Evolutionary conservation across 2,113 vertebrate genomes (phyloP).

Genomic region (Solea solea): DNA sequence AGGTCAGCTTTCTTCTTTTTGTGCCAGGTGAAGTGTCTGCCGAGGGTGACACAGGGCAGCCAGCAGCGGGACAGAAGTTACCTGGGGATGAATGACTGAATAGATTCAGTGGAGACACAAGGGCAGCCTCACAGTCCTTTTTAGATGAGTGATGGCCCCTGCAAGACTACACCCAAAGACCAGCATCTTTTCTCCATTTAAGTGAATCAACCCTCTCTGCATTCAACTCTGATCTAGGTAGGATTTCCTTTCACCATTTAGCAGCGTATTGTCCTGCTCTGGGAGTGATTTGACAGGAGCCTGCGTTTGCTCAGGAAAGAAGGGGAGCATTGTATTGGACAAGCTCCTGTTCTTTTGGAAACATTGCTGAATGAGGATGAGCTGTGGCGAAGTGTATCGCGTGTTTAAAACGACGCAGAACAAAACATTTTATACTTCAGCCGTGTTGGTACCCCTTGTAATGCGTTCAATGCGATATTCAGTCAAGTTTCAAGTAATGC

Average conservation of each 20-base stretch:
- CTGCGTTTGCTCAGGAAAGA: slow-evolving; percentile 68
- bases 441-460: background rate
- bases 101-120: slow-evolving; percentile 56
- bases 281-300: slow-evolving; percentile 72
- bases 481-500: background rate
- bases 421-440: background rate
- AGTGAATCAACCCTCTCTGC: slow-evolving; percentile 50
- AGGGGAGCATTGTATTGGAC: slow-evolving; percentile 69
- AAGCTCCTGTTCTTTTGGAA: slow-evolving; percentile 60
- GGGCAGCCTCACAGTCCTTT: slow-evolving; percentile 52
- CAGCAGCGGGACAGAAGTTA: slow-evolving; percentile 45
- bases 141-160: slow-evolving; percentile 67
- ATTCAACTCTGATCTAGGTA: slow-evolving; percentile 71
- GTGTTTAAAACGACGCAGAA: slow-evolving; percentile 13
- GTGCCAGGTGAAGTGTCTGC: slow-evolving; percentile 38
- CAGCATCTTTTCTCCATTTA: slow-evolving; percentile 67
- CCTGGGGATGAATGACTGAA: slow-evolving; percentile 55
- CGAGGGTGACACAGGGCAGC: slow-evolving; percentile 70
- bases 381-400: slow-evolving; percentile 13
- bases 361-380: slow-evolving; percentile 46
- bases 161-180: slow-evolving; percentile 69
- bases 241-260: slow-evolving; percentile 77
- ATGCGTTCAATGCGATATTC: background rate
- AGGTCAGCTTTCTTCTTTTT: slow-evolving; percentile 51
- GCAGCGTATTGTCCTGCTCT: slow-evolving; percentile 73